Conservation (phyloP, 2,113 vertebrate species). For the Corynorhinus townsendii region DNA sequence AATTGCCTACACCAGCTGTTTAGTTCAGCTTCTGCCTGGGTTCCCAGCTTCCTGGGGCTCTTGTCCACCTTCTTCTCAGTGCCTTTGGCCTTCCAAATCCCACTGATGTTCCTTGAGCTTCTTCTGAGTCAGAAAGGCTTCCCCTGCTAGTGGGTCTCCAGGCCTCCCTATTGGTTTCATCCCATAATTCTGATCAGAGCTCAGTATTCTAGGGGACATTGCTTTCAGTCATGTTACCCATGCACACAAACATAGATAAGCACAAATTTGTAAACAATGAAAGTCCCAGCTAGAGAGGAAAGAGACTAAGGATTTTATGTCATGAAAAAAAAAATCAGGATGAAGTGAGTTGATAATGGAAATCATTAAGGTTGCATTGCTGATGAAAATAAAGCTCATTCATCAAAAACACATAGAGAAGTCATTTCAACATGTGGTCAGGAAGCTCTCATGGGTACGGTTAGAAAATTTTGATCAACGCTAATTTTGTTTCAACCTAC, state of each 20-base stretch:
- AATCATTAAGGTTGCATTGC: background rate
- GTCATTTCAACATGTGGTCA: background rate
- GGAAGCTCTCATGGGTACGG: background rate
- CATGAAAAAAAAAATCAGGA: background rate
- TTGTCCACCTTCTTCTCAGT: conserved; percentile 85
- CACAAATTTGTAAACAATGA: background rate
- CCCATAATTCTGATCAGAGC: background rate
- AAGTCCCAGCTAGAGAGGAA: background rate
- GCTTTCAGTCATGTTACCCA: background rate
- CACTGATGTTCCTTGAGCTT: conserved; percentile 84
- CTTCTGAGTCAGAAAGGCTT: conserved; percentile 85
- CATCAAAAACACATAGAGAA: background rate
- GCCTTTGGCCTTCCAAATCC: conserved; percentile 85
- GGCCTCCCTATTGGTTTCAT: conserved; percentile 82
- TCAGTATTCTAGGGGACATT: background rate
- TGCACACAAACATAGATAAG: background rate
- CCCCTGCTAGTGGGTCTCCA: conserved; percentile 76
- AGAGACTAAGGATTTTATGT: background rate
- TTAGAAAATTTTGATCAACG: background rate
- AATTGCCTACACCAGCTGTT: background rate
- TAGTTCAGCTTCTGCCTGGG: conserved; percentile 84
- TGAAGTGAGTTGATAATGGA: background rate
- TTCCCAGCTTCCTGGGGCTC: conserved; percentile 84
- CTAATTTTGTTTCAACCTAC: background rate
- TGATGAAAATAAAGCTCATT: background rate